Percentiles rank a stretch among this genome's conserved stretches.
These are phyloP conservation scores for Macrostomum lignano DNA, from an alignment of 1,140 invertebrate species.

Conservation along the genomic window DNA sequence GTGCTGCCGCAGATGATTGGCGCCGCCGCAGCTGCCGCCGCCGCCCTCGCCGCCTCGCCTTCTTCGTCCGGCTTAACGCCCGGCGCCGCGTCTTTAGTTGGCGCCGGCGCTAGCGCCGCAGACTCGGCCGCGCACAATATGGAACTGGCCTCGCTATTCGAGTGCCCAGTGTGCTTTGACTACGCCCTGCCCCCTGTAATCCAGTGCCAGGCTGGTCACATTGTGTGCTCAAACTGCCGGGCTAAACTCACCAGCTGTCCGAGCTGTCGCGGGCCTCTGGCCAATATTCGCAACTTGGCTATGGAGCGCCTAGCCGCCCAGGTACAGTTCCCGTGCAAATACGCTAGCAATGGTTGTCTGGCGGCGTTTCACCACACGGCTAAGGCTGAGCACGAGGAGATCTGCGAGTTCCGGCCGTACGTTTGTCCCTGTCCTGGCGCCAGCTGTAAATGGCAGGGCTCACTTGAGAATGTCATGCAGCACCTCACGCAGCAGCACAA, in stretches of 20 bases:
- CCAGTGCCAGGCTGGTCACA: constrained; percentile 47
- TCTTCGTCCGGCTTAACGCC: no score
- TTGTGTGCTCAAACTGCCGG: constrained; percentile 66
- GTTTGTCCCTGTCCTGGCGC: constrained; percentile 89
- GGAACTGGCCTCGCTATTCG: constrained; percentile 78
- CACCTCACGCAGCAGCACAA: constrained; percentile 90
- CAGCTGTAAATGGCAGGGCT: constrained; percentile 92
- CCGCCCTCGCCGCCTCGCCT: no score
- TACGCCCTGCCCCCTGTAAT: constrained; percentile 68
- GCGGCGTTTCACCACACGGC: constrained; percentile 72
- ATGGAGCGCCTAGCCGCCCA: constrained; percentile 97
- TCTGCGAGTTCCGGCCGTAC: constrained; percentile 72
- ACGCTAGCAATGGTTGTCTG: constrained; percentile 72
- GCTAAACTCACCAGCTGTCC: constrained; percentile 85
- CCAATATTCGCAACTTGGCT: constrained; percentile 76
- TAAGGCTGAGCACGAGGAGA: constrained; percentile 88
- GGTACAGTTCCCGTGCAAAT: constrained; percentile 93
- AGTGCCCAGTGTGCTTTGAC: constrained; percentile 97
- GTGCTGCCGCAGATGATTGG: no score
- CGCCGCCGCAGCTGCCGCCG: no score
- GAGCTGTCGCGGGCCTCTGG: constrained; percentile 71
- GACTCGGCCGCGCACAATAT: no score
- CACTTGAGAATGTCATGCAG: constrained; percentile 74
- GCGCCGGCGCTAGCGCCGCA: no score
- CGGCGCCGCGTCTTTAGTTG: no score